Evolutionary conservation across 2,888 invertebrate species (phyloP).

Genomic region (Watsonalla binaria): DNA sequence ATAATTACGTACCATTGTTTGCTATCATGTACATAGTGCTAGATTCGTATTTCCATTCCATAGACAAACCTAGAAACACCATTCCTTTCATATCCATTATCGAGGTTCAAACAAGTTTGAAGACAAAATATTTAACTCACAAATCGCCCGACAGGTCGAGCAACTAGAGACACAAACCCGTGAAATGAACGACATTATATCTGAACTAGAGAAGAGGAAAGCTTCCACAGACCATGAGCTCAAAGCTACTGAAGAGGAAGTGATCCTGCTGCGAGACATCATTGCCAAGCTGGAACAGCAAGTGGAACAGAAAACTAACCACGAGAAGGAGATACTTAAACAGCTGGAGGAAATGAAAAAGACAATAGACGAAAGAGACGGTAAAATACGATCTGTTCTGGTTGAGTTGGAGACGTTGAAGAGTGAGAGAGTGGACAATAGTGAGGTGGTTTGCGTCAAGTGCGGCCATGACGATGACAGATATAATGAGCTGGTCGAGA

Average conservation of each 20-base stretch:
- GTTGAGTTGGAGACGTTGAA: slow-evolving; percentile 75
- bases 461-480: slow-evolving; percentile 50
- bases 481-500: slow-evolving; percentile 44
- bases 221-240: slow-evolving; percentile 84
- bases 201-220: slow-evolving; percentile 80
- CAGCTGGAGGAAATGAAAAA: slow-evolving; percentile 78
- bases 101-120: too few relatives aligned
- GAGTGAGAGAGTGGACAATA: slow-evolving; percentile 60
- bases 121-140: too few relatives aligned
- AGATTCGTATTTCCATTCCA: too few relatives aligned
- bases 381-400: slow-evolving; percentile 74
- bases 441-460: slow-evolving; percentile 50
- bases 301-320: slow-evolving; percentile 81
- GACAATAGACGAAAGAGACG: slow-evolving; percentile 76
- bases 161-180: slow-evolving; percentile 86
- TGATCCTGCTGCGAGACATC: slow-evolving; percentile 85
- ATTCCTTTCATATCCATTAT: too few relatives aligned
- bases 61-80: too few relatives aligned
- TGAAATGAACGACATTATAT: slow-evolving; percentile 81
- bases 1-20: too few relatives aligned
- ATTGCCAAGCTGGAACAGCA: slow-evolving; percentile 88
- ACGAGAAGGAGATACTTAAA: slow-evolving; percentile 80
- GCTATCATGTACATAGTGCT: too few relatives aligned
- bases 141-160: slow-evolving; percentile 80
- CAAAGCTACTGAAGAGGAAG: slow-evolving; percentile 87